Evolutionary conservation across 2,888 invertebrate species (phyloP), one percentile per base, ranked within the genome.

Genomic region (Drosophila mimica): DNA sequence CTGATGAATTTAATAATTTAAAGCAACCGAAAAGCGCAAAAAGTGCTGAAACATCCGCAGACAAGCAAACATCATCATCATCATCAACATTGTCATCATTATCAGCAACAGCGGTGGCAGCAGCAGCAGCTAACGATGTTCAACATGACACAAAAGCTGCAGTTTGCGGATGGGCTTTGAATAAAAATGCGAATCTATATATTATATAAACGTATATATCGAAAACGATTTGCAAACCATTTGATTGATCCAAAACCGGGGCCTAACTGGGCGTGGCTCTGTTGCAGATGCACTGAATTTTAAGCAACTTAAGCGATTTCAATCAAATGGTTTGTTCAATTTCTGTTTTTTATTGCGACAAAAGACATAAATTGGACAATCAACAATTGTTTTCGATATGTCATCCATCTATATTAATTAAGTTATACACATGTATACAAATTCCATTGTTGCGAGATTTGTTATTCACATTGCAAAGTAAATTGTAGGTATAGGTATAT

Each of bases 141-240:
- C 61, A 78, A 86, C 86, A 86, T 86, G 86, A 86, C 86, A 86
- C 86, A 88, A 89, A 86, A 89, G 90, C 86, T 87, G 85, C 85
- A 84, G 72, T 77, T 83, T 72, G 76, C 84, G 88, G 82, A 85
- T 87, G 89, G 89, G 82, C 74, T 79, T 84, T 84, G 85, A 84
- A 85, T 85, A 85, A 84, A 89, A 83, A 89, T 81, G 38, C 56
- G 70, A 70, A 40, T 51, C 53, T 77, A 36, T 28, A 53, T 33
- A 53, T 13, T 20, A 53, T 34, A 34, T 25, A 36, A 4, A 52
- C 13, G 38, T 4, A 38, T 2, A 13, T 79, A 75, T 75, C n/a
- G 79, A 51, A 78, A 79, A 69, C 80, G 82, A 80, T 80, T 82
- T 25, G 79, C 69, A 78, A 79, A 71, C 78, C 79, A 80, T 80